A percentile compares a stretch with the other conserved stretches of the same genome.
phyloP scores from a whole-genome alignment of 2,888 invertebrate genomes.

The Torymus aiolomorphi region DNA sequence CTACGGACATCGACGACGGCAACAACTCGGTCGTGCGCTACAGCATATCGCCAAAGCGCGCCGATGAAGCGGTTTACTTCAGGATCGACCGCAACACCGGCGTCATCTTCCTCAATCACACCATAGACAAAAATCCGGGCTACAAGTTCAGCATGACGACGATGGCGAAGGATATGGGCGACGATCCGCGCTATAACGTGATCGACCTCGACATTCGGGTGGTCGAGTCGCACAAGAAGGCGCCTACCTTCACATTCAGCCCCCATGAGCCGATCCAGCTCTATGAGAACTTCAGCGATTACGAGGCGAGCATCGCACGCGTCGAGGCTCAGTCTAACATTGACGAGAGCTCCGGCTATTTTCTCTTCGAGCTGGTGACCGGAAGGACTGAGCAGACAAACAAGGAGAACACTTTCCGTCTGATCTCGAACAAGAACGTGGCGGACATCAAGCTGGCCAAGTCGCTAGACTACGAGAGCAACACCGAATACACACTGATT shows the following conservation, averaged over 20 bases:
- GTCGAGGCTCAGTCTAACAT: slow-evolving; percentile 87
- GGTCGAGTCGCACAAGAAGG: slow-evolving; percentile 91
- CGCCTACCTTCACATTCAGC: slow-evolving; percentile 83
- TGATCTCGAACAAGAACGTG: slow-evolving; percentile 82
- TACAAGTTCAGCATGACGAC: slow-evolving; percentile 84
- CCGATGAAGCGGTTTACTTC: slow-evolving; percentile 83
- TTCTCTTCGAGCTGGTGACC: slow-evolving; percentile 86
- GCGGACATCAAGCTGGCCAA: slow-evolving; percentile 87
- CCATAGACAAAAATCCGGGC: slow-evolving; percentile 80
- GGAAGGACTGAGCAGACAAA: slow-evolving; percentile 92
- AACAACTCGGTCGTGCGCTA: slow-evolving; percentile 92
- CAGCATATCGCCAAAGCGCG: slow-evolving; percentile 75
- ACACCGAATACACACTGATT: slow-evolving; percentile 89
- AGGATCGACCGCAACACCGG: slow-evolving; percentile 89
- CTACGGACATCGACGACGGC: slow-evolving; percentile 94
- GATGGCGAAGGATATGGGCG: slow-evolving; percentile 87
- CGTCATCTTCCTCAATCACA: slow-evolving; percentile 85
- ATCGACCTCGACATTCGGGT: slow-evolving; percentile 90
- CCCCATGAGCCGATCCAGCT: slow-evolving; percentile 81
- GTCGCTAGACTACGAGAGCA: slow-evolving; percentile 89
- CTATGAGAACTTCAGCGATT: slow-evolving; percentile 86
- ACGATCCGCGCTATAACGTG: slow-evolving; percentile 80
- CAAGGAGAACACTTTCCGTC: slow-evolving; percentile 82
- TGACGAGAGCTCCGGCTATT: slow-evolving; percentile 81
- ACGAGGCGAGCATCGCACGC: slow-evolving; percentile 82